Conservation (phyloP, 2,113 vertebrate species). For the Crypturellus undulatus region DNA sequence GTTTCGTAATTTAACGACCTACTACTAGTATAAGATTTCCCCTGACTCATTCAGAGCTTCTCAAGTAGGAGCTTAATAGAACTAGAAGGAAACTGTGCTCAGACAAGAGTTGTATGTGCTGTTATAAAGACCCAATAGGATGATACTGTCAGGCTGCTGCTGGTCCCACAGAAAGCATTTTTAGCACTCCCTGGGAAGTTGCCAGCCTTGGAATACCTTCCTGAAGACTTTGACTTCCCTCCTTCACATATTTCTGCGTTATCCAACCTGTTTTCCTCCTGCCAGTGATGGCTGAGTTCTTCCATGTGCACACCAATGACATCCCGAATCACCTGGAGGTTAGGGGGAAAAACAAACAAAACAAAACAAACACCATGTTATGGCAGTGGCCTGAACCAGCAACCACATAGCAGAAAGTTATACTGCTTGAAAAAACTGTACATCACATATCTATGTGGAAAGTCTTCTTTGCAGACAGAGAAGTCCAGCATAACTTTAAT, state of each 20-base stretch:
- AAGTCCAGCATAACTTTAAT: neutral
- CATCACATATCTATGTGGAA: neutral
- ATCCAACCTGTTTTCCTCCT: slow-evolving; percentile 78
- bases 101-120: neutral
- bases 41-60: neutral
- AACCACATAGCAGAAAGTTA: neutral
- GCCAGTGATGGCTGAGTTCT: slow-evolving; percentile 90
- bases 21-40: neutral
- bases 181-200: neutral
- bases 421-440: neutral
- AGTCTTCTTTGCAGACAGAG: neutral
- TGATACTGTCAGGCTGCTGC: neutral
- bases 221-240: slow-evolving; percentile 71
- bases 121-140: neutral
- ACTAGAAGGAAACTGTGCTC: fast-evolving
- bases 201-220: slow-evolving; percentile 72
- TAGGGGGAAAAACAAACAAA: neutral
- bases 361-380: neutral
- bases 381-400: neutral
- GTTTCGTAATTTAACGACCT: neutral
- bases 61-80: neutral
- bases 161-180: neutral
- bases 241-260: slow-evolving; percentile 58
- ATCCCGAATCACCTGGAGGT: slow-evolving; percentile 90
- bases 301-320: slow-evolving; percentile 94